phyloP scores from a whole-genome alignment of 1,140 invertebrate genomes.

The Drosophila nannoptera region DNA sequence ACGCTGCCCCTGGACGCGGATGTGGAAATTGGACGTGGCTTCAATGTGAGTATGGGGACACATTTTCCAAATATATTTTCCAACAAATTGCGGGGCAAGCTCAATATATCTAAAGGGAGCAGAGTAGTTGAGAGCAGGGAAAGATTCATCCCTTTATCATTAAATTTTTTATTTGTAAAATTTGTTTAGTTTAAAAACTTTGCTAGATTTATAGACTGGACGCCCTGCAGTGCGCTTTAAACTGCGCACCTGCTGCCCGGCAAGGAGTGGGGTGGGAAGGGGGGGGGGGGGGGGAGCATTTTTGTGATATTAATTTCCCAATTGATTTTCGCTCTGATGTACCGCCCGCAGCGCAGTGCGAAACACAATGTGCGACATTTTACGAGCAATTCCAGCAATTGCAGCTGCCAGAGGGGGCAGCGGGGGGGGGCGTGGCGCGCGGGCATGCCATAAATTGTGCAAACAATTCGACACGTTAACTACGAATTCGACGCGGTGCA shows the following conservation, averaged over 20 bases:
- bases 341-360: neutral
- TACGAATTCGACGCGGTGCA: slow-evolving; percentile 34
- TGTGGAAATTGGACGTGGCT: slow-evolving; percentile 78
- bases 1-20: slow-evolving; percentile 73
- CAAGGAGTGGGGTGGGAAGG: no score
- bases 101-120: neutral
- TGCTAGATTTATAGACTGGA: neutral
- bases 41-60: slow-evolving; percentile 72
- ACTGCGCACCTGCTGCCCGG: neutral
- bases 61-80: slow-evolving; percentile 38
- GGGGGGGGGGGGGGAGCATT: neutral
- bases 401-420: neutral
- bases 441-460: slow-evolving; percentile 15
- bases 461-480: slow-evolving; percentile 32
- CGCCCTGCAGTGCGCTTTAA: neutral
- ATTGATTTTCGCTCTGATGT: slow-evolving; percentile 6
- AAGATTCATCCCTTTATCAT: no score
- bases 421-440: neutral
- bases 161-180: neutral
- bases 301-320: slow-evolving; percentile 11
- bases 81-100: neutral
- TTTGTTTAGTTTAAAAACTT: no score
- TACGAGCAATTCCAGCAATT: slow-evolving; percentile 30
- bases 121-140: no score
- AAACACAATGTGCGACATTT: slow-evolving; percentile 32